Percentiles rank a stretch among this genome's conserved stretches.
phyloP scores from a whole-genome alignment of 2,888 invertebrate genomes.

The Chymomyza fuscimana region DNA sequence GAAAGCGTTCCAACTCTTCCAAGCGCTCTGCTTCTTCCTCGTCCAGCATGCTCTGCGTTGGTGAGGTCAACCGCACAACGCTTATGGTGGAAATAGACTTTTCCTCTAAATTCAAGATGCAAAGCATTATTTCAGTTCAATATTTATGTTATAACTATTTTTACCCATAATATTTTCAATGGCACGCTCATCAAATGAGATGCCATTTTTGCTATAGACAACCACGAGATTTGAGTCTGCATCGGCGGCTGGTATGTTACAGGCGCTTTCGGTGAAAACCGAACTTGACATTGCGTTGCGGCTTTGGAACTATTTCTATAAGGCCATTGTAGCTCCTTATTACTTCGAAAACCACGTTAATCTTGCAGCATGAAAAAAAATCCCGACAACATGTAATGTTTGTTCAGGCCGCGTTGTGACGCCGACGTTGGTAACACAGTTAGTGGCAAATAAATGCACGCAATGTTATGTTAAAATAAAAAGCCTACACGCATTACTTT shows the following conservation, averaged over 20 bases:
- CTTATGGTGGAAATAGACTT: slow-evolving; percentile 83
- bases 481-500: not conserved
- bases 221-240: slow-evolving; percentile 83
- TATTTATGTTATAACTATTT: slow-evolving; percentile 44
- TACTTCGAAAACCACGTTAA: not conserved
- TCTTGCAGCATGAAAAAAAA: not conserved
- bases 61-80: slow-evolving; percentile 82
- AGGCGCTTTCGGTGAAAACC: slow-evolving; percentile 74
- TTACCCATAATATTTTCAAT: slow-evolving; percentile 90
- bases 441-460: slow-evolving; percentile 1
- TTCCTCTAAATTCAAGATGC: slow-evolving; percentile 68
- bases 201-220: slow-evolving; percentile 92
- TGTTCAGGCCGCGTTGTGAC: slow-evolving; percentile 63
- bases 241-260: slow-evolving; percentile 50
- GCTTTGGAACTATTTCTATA: slow-evolving; percentile 8
- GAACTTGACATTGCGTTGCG: slow-evolving; percentile 76
- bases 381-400: not conserved
- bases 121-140: not conserved
- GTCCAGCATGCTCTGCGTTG: slow-evolving; percentile 79
- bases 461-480: not conserved
- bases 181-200: slow-evolving; percentile 89
- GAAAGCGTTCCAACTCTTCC: slow-evolving; percentile 54
- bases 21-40: slow-evolving; percentile 74
- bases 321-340: slow-evolving; percentile 3
- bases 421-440: slow-evolving; percentile 48